phyloP scores from a whole-genome alignment of 1,140 invertebrate genomes.

The Caenorhabditis tropicalis region DNA sequence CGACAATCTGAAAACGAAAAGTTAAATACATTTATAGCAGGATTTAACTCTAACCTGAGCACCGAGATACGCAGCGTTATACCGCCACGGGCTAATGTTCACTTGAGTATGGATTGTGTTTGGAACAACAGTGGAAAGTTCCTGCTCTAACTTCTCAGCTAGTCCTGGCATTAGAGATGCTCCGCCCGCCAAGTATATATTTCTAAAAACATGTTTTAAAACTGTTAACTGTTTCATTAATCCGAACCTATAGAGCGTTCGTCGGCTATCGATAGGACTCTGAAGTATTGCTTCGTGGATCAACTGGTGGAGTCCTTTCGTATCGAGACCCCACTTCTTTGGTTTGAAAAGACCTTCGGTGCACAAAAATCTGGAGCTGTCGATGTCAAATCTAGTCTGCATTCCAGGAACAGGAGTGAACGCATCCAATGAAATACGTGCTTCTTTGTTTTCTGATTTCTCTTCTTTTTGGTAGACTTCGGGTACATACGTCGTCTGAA shows the following conservation, averaged over 20 bases:
- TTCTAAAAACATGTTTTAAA: constrained; percentile 75
- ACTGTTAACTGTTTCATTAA: too few relatives aligned
- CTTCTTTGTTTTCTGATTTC: constrained; percentile 70
- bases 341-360: constrained; percentile 78
- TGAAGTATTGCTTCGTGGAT: constrained; percentile 76
- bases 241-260: constrained; percentile 68
- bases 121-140: constrained; percentile 76
- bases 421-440: constrained; percentile 71
- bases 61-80: constrained; percentile 77
- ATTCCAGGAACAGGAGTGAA: constrained; percentile 63
- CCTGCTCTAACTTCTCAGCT: constrained; percentile 76
- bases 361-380: constrained; percentile 74
- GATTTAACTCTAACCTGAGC: constrained; percentile 73
- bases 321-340: constrained; percentile 77
- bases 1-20: constrained; percentile 66
- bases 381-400: constrained; percentile 64
- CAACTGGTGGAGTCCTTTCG: constrained; percentile 76
- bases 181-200: constrained; percentile 76
- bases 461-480: constrained; percentile 74
- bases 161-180: constrained; percentile 77
- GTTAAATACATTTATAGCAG: neutral
- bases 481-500: constrained; percentile 75
- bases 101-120: constrained; percentile 77
- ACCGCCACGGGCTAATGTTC: constrained; percentile 76
- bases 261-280: constrained; percentile 66